Evolutionary conservation across 2,797 vertebrate genomes (phyloP), one percentile per base, ranked within the genome.

Genomic region (Poecilia velifera): DNA sequence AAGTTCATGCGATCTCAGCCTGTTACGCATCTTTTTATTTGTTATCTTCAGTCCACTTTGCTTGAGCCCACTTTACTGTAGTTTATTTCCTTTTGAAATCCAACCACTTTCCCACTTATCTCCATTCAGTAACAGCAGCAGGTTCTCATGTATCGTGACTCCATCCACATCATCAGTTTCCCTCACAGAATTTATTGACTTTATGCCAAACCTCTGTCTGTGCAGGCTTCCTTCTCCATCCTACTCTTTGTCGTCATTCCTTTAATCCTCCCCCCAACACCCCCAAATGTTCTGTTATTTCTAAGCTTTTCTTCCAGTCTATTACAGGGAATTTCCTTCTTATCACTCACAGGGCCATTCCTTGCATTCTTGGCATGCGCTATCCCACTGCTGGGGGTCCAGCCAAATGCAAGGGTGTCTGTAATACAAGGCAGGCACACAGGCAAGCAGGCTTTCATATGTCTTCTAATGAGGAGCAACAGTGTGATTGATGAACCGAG

Each of bases 261-360:
- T 86, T 85, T 88, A 62, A 84, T 79, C 86, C 84, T 72, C 83
- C 87, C 81, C 75, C 84, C 31, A n/a, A n/a, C n/a, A 34, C 73
- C 85, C 71, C 28, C 82, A 76, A 90, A 86, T 87, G 87, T 90
- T 78, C 68, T 82, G 88, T 92, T 93, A 83, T 88, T 91, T 88
- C 86, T 87, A 72, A 77, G 81, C 83, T 81, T 90, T 83, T 51
- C 78, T 86, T 91, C 76, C 84, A 76, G 73, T 86, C 82, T 85
- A 78, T 72, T 86, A 72, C 13, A 72, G 87, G 92, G 88, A 91
- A 90, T 90, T 93, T 93, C 89, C 88, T 92, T 87, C 91, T 92
- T 93, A 95, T 94, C 95, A 57, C 77, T 94, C 89, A 92, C 87
- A 89, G 87, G 73, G 84, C 81, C 93, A 95, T 96, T 96, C 94